Conservation (phyloP, 2,113 vertebrate species). For the Upupa epops region DNA sequence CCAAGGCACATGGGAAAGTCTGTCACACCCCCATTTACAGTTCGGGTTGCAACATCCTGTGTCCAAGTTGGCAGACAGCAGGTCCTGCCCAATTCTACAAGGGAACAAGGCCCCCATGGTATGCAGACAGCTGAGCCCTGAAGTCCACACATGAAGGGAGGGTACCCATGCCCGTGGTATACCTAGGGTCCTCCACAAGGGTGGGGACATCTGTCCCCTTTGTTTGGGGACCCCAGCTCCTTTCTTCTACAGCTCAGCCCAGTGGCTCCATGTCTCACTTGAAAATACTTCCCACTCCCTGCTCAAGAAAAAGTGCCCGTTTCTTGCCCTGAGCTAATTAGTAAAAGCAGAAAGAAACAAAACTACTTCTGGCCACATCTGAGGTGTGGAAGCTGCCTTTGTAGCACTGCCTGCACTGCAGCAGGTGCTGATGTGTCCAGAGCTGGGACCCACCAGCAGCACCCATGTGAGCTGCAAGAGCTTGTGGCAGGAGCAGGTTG, state of each 20-base stretch:
- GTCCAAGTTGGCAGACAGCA: accelerated
- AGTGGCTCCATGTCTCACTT: background rate
- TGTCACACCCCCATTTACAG: accelerated
- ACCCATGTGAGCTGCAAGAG: background rate
- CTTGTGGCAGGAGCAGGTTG: background rate
- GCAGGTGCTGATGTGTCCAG: background rate
- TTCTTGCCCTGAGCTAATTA: background rate
- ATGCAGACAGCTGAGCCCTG: background rate
- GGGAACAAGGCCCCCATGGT: background rate
- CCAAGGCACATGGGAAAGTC: accelerated
- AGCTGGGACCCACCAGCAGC: background rate
- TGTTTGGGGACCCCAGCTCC: background rate
- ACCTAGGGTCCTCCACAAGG: background rate
- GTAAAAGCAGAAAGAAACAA: background rate
- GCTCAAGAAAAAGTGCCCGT: background rate
- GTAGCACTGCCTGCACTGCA: accelerated
- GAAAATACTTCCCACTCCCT: background rate
- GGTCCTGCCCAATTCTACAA: accelerated
- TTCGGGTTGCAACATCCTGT: background rate
- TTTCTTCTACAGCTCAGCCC: background rate
- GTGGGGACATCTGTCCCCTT: background rate
- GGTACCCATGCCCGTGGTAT: background rate
- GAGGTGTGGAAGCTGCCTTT: background rate
- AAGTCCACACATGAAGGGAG: background rate
- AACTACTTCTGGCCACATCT: background rate